Conservation (phyloP, 1,140 invertebrate genomes). For the Achatina immaculata region DNA sequence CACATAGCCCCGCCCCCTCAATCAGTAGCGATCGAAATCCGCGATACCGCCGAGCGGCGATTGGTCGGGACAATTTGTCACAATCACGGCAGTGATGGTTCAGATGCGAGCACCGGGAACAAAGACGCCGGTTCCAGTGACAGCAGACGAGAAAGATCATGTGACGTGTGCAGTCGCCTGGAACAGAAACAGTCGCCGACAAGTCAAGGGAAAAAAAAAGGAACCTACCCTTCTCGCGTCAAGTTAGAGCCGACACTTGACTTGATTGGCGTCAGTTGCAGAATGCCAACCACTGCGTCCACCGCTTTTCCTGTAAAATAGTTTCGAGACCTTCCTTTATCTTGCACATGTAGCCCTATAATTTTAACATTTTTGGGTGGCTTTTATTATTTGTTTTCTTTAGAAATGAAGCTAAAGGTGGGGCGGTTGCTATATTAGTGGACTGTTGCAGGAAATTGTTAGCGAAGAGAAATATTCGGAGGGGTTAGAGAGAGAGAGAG, state of each 20-base stretch:
- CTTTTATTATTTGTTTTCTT: neutral
- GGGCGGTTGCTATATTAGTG: neutral
- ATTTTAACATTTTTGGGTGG: neutral
- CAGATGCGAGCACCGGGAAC: neutral
- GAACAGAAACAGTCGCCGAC: conserved; percentile 24
- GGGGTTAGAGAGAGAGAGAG: neutral
- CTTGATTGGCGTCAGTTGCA: conserved; percentile 23
- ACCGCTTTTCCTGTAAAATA: neutral
- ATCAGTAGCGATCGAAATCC: conserved; percentile 40
- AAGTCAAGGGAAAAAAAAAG: conserved; percentile 23
- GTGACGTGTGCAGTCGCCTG: conserved; percentile 31
- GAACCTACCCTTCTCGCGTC: neutral
- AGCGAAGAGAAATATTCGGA: neutral
- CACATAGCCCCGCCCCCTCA: conserved; percentile 29
- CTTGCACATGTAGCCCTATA: neutral
- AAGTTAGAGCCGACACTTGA: conserved; percentile 2
- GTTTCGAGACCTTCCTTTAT: neutral
- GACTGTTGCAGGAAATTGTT: neutral
- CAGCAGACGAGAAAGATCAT: conserved; percentile 32
- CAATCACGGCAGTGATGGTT: conserved; percentile 28
- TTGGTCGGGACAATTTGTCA: conserved; percentile 39
- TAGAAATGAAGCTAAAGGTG: neutral
- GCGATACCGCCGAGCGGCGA: conserved; percentile 16
- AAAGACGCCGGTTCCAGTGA: conserved; percentile 21
- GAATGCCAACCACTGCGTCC: neutral